Evolutionary conservation across 2,797 vertebrate species (phyloP).

Genomic region (Falco cherrug): DNA sequence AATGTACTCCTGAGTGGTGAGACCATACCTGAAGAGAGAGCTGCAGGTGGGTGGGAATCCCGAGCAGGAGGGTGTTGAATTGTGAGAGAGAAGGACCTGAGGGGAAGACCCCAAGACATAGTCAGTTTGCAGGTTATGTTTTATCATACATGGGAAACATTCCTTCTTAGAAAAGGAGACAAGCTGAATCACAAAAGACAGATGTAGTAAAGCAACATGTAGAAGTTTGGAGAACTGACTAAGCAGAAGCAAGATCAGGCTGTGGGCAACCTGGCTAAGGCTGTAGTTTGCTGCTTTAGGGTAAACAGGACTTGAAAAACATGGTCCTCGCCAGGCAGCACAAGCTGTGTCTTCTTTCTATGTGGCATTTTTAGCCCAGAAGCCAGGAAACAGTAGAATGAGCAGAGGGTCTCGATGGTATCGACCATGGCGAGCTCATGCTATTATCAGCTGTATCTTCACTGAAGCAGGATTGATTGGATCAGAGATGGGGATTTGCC

Average conservation of each 20-base stretch:
- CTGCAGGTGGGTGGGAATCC: background rate
- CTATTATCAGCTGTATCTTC: background rate
- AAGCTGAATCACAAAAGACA: background rate
- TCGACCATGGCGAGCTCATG: background rate
- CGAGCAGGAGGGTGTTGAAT: background rate
- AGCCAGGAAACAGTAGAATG: background rate
- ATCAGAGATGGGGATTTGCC: background rate
- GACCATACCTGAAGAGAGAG: background rate
- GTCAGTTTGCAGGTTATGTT: background rate
- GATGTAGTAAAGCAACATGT: background rate
- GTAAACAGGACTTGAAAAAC: background rate
- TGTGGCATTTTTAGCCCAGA: background rate
- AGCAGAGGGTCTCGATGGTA: background rate
- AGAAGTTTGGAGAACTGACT: background rate
- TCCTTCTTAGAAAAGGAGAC: background rate
- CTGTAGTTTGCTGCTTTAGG: background rate
- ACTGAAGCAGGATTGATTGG: background rate
- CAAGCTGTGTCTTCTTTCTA: background rate
- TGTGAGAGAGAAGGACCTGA: background rate
- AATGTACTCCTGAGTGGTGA: background rate
- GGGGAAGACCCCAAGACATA: background rate
- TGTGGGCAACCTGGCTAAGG: background rate
- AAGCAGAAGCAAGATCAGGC: background rate
- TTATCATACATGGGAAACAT: background rate
- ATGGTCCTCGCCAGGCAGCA: background rate